These are phyloP conservation scores for Onthophagus sagittarius DNA, from an alignment of 2,888 invertebrate species.

Conservation along the genomic window DNA sequence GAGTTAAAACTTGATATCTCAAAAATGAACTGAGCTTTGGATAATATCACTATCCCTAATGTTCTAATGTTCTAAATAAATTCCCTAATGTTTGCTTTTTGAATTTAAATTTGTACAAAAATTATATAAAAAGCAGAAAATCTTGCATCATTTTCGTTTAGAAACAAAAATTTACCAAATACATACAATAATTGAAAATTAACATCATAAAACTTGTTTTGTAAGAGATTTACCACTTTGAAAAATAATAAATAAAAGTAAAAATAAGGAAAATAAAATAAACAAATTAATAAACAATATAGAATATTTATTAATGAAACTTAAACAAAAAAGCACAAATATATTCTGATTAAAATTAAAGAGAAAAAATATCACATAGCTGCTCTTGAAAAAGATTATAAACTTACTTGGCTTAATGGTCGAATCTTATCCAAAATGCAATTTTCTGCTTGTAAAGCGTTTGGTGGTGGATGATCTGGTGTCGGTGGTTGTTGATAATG, in stretches of 20 bases:
- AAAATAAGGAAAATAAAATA: conserved; percentile 1
- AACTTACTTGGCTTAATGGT: conserved; percentile 83
- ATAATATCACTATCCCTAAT: too few species aligned
- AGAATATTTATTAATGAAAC: conserved; percentile 3
- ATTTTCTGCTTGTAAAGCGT: conserved; percentile 82
- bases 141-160: too few species aligned
- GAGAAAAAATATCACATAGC: conserved; percentile 19
- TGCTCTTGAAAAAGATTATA: conserved; percentile 33
- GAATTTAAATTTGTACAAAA: too few species aligned
- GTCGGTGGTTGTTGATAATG: conserved; percentile 90
- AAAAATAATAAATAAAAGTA: background rate
- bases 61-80: too few species aligned
- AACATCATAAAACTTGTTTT: too few species aligned
- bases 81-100: too few species aligned
- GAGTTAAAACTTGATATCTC: too few species aligned
- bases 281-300: background rate
- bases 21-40: too few species aligned
- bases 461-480: conserved; percentile 91
- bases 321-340: background rate
- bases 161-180: too few species aligned
- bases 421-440: conserved; percentile 87
- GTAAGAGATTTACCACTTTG: too few species aligned
- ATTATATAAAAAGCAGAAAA: too few species aligned
- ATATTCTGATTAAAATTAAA: background rate
- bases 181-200: too few species aligned